Percentiles rank a stretch among this genome's conserved stretches.
phyloP scores from a whole-genome alignment of 1,140 invertebrate genomes.

The Mercenaria mercenaria region DNA sequence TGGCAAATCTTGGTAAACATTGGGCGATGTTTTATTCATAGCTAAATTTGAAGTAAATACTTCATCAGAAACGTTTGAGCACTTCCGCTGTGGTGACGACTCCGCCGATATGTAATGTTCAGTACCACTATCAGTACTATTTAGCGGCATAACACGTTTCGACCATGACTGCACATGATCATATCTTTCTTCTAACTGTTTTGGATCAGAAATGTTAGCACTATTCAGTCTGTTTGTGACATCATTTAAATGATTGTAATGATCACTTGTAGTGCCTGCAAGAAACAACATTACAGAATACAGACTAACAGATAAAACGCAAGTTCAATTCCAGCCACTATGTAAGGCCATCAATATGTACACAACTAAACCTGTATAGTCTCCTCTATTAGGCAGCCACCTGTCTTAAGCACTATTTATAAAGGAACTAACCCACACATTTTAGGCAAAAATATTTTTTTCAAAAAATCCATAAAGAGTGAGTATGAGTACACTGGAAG shows the following conservation, averaged over 20 bases:
- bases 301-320: background rate
- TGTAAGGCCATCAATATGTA: too few species aligned
- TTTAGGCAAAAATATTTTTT: too few species aligned
- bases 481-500: too few species aligned
- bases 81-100: background rate
- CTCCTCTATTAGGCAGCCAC: too few species aligned
- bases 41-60: background rate
- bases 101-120: background rate
- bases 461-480: too few species aligned
- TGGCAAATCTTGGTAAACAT: conserved; percentile 27
- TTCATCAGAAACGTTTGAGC: conserved; percentile 26
- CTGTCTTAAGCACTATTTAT: too few species aligned
- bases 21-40: background rate
- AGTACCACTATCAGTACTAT: background rate
- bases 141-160: background rate
- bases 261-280: background rate
- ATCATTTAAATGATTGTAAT: conserved; percentile 18
- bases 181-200: conserved; percentile 10
- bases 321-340: too few species aligned
- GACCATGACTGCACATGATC: conserved; percentile 27
- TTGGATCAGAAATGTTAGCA: background rate
- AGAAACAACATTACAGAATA: too few species aligned
- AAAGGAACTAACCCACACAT: too few species aligned
- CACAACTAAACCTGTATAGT: too few species aligned
- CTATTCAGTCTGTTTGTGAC: background rate